Evolutionary conservation across 2,113 vertebrate genomes (phyloP).

Genomic region (Gallinago paraguaiae): DNA sequence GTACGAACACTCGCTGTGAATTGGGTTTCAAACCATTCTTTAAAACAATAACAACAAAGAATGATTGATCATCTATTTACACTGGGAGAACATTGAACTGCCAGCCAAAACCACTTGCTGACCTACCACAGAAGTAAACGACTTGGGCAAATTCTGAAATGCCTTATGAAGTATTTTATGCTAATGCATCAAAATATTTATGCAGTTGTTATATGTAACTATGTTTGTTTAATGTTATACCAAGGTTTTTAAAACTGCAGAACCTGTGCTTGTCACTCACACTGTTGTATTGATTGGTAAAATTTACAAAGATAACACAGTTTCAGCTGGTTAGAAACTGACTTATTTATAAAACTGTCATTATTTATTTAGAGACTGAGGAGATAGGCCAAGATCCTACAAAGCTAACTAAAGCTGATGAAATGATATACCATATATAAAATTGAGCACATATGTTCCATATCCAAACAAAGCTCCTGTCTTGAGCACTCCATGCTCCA

Average conservation of each 20-base stretch:
- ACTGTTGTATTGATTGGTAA: background rate
- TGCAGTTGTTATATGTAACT: background rate
- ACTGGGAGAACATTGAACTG: background rate
- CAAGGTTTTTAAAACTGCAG: background rate
- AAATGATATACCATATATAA: constrained; percentile 22
- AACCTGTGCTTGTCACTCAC: background rate
- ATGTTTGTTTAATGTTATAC: background rate
- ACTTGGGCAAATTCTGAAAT: constrained; percentile 7
- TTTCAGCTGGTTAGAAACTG: constrained; percentile 51
- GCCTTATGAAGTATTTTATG: background rate
- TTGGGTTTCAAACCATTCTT: constrained; percentile 30
- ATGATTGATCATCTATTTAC: constrained; percentile 60
- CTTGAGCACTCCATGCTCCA: background rate
- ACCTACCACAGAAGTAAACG: background rate
- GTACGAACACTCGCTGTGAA: background rate
- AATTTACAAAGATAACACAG: constrained; percentile 46
- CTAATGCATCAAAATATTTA: constrained; percentile 20
- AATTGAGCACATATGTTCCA: background rate
- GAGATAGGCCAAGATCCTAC: constrained; percentile 55
- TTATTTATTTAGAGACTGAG: constrained; percentile 60
- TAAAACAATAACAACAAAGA: constrained; percentile 46
- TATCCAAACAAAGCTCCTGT: background rate
- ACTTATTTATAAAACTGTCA: constrained; percentile 61
- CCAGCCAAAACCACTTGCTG: background rate
- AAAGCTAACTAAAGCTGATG: constrained; percentile 24